phyloP scores from a whole-genome alignment of 2,888 invertebrate genomes.

The Acleris emargana region DNA sequence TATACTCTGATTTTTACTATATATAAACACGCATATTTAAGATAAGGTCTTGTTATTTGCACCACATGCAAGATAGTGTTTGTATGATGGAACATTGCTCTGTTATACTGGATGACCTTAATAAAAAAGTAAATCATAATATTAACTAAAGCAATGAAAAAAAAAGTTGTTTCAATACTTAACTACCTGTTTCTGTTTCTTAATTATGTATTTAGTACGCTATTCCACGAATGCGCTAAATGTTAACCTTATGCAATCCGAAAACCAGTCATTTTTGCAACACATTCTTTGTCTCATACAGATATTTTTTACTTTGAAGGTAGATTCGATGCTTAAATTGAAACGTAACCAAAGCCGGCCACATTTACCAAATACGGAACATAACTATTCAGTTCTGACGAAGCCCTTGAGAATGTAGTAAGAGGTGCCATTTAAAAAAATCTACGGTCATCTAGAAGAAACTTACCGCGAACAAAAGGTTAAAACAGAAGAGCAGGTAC shows the following conservation, averaged over 20 bases:
- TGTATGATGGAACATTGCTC: neutral
- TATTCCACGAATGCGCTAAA: constrained; percentile 5
- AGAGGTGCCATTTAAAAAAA: constrained; percentile 39
- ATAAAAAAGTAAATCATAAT: neutral
- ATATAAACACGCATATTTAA: neutral
- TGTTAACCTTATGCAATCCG: constrained; percentile 30
- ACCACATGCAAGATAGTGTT: constrained; percentile 1
- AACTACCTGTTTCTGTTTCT: constrained; percentile 4
- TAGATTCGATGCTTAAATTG: neutral
- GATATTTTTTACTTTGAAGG: constrained; percentile 11
- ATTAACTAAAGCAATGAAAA: neutral
- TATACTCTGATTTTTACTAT: too few species aligned
- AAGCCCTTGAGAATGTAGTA: neutral
- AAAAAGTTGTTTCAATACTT: constrained; percentile 18
- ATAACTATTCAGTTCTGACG: neutral
- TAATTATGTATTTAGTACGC: constrained; percentile 2
- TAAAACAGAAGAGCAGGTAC: constrained; percentile 94
- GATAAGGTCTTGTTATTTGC: constrained; percentile 1
- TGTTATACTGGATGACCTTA: neutral
- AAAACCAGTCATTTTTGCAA: constrained; percentile 28
- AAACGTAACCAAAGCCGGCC: neutral
- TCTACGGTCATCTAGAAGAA: constrained; percentile 38
- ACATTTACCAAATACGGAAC: neutral
- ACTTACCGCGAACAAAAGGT: constrained; percentile 94
- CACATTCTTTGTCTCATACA: neutral